These are phyloP conservation scores for Heliconius ismenius DNA, from an alignment of 2,888 invertebrate genomes.

Conservation along the genomic window DNA sequence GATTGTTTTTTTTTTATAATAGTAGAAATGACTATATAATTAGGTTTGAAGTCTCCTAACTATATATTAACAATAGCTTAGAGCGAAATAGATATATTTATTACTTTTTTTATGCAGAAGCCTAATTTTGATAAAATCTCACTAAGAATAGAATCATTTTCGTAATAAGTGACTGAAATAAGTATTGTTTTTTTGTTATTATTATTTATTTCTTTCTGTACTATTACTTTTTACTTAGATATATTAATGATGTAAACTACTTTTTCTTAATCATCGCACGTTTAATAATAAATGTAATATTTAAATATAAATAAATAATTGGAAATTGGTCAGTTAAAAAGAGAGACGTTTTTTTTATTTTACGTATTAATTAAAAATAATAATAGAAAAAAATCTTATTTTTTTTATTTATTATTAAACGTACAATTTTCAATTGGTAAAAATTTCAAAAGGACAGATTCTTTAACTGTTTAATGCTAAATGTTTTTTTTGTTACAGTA, in stretches of 20 bases:
- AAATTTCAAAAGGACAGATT: neutral
- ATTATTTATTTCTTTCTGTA: constrained; percentile 8
- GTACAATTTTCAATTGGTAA: neutral
- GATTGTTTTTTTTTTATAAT: neutral
- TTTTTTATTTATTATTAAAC: constrained; percentile 5
- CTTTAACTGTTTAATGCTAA: neutral
- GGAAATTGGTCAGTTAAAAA: neutral
- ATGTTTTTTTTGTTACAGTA: neutral
- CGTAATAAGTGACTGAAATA: neutral
- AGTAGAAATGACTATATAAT: neutral
- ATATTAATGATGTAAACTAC: neutral
- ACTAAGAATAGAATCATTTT: neutral
- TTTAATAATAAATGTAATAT: neutral
- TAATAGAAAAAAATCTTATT: neutral
- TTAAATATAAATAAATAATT: neutral
- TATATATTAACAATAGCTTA: constrained; percentile 3
- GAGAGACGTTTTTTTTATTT: neutral
- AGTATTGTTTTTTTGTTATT: constrained; percentile 8
- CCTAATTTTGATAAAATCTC: constrained; percentile 20
- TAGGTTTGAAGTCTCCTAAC: no score
- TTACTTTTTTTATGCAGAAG: neutral
- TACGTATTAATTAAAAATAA: neutral
- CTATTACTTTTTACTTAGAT: constrained; percentile 2
- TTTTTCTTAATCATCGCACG: constrained; percentile 4
- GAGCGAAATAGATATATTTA: neutral